Evolutionary conservation across 1,140 invertebrate genomes (phyloP), one percentile per base, ranked within the genome.

Genomic region (Aradophagus sp.): DNA sequence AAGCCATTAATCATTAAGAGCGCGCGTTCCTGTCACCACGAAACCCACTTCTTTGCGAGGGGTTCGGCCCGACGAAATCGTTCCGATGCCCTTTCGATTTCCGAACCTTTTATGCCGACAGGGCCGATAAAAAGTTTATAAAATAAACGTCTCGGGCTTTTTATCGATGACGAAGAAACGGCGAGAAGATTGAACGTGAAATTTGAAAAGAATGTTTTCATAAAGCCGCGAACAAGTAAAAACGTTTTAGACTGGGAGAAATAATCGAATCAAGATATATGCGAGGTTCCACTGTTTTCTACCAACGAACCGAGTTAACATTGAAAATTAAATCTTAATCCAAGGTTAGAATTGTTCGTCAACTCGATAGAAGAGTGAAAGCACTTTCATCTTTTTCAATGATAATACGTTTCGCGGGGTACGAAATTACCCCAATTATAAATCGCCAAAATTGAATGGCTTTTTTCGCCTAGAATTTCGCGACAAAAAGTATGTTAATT

Each of bases 1-100:
- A 84, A 84, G 81, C 80, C 82, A 85, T 85, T 85, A 85, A 85
- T 85, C 84, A 85, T 85, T 84, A 77, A 75, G 75, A 75, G 74
- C 71, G 75, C 42, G 74, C 76, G 75, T 58, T 80, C 67, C 78
- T 83, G 80, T 81, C 81, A 83, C 75, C 80, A 73, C 73, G 47
- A 55, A 68, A 79, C 78, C 77, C 72, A 71, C 67, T 67, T 66
- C 67, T 71, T 67, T 58, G 27, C 53, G 65, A 74, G 59, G 53
- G 53, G 73, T 58, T 59, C 31, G 58, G 62, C 67, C 65, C 58
- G 23, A 65, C 66, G 63, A 69, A 76, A 76, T 71, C 66, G 70
- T 68, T 72, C 42, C 53, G 47, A 62, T 62, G 34, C 48, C 53
- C 63, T 66, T 68, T 53, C 67, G 63, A 66, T 69, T 56, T 42